These are phyloP conservation scores for Oxystoma pomonae DNA, from an alignment of 2,888 invertebrate genomes.

Conservation along the genomic window DNA sequence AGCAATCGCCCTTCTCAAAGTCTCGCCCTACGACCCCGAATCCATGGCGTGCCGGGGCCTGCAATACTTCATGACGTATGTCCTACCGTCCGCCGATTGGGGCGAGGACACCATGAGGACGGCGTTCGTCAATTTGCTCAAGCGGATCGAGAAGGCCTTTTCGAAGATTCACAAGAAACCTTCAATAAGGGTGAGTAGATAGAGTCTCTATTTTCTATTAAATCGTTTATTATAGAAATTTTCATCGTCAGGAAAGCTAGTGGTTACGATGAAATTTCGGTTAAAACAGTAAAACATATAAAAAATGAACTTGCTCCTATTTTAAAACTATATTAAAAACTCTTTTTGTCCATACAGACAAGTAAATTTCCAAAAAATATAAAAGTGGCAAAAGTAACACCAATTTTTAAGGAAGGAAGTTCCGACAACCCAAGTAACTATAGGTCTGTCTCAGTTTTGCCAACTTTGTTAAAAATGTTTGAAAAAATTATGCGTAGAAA, in stretches of 20 bases:
- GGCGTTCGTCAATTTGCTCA: conserved; percentile 83
- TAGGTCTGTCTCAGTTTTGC: no score
- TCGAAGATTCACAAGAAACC: conserved; percentile 96
- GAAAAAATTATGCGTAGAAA: no score
- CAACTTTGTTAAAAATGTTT: no score
- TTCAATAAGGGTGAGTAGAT: conserved; percentile 72
- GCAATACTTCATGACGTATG: conserved; percentile 86
- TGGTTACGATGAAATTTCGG: no score
- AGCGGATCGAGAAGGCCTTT: conserved; percentile 94
- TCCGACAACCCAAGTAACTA: no score
- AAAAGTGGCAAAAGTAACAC: no score
- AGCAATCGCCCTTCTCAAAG: conserved; percentile 93
- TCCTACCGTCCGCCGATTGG: conserved; percentile 96
- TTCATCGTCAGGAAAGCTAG: not conserved
- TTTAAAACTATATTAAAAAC: not conserved
- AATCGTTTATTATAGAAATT: not conserved
- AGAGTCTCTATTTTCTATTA: conserved; percentile 5
- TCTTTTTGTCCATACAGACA: no score
- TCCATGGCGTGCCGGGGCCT: conserved; percentile 95
- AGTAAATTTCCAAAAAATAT: no score
- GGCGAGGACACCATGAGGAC: conserved; percentile 88
- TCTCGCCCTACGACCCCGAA: conserved; percentile 95
- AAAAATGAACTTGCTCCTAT: no score
- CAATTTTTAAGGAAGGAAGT: no score
- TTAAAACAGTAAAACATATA: no score